Evolutionary conservation across 2,113 vertebrate genomes (phyloP).

Genomic region (Catagonus wagneri): DNA sequence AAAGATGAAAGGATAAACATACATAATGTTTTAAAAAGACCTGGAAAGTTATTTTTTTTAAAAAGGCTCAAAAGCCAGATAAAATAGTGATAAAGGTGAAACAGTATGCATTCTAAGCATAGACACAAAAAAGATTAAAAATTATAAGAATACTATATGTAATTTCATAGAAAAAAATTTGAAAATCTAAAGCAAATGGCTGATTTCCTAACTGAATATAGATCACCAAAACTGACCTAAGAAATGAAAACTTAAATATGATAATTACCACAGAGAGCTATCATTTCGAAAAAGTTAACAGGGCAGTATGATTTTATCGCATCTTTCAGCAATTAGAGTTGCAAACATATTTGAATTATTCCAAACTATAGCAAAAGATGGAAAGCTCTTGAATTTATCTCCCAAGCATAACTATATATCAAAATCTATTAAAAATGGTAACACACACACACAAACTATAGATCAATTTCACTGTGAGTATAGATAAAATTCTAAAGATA

Average conservation of each 20-base stretch:
- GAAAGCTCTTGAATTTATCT: neutral
- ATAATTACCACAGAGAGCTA: neutral
- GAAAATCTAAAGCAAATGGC: slow-evolving; percentile 4
- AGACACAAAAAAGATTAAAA: slow-evolving; percentile 1
- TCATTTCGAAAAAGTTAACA: neutral
- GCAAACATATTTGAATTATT: slow-evolving; percentile 15
- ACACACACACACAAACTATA: neutral
- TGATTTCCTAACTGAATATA: slow-evolving; percentile 3
- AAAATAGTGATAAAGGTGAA: neutral
- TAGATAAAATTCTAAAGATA: neutral
- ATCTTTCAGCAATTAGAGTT: neutral
- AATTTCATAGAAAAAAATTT: slow-evolving; percentile 32
- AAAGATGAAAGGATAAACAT: neutral
- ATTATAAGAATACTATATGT: neutral
- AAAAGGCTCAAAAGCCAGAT: neutral
- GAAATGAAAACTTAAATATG: neutral
- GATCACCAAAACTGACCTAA: neutral
- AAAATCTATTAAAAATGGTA: neutral
- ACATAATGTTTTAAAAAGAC: neutral
- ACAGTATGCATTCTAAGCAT: neutral
- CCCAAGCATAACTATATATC: neutral
- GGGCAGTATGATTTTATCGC: neutral
- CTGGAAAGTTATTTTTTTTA: neutral
- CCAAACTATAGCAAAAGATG: neutral
- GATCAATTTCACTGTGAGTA: neutral